These are phyloP conservation scores for Sebastes jordani DNA, from an alignment of 2,797 vertebrate species.

Conservation along the genomic window DNA sequence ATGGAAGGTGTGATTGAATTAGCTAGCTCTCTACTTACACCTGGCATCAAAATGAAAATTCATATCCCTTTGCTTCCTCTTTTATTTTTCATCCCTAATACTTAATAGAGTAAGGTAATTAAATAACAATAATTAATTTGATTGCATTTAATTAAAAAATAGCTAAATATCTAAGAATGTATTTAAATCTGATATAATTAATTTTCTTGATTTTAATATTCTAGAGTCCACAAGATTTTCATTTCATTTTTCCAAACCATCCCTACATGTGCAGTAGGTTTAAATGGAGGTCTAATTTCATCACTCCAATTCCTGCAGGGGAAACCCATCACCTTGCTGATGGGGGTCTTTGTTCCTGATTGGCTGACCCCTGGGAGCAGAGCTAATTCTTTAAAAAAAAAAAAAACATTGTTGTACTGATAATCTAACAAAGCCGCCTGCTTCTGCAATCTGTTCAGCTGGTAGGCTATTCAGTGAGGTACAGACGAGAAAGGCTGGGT, in stretches of 20 bases:
- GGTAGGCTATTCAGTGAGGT: conserved; percentile 33
- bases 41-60: background rate
- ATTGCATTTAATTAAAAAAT: background rate
- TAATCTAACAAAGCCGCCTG: conserved; percentile 35
- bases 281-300: background rate
- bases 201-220: too few relatives aligned
- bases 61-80: background rate
- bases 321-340: conserved; percentile 7
- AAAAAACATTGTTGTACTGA: conserved; percentile 24
- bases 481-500: conserved; percentile 43
- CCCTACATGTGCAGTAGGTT: background rate
- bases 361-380: conserved; percentile 14
- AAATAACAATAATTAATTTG: background rate
- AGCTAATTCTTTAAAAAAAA: conserved; percentile 20
- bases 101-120: background rate
- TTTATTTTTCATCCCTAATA: background rate
- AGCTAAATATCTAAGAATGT: background rate
- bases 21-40: background rate
- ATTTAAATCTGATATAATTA: background rate
- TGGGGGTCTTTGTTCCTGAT: conserved; percentile 20
- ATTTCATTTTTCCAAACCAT: background rate
- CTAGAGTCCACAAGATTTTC: background rate
- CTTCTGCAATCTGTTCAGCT: conserved; percentile 35
- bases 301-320: background rate
- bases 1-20: background rate